phyloP scores from a whole-genome alignment of 2,888 invertebrate species.

The Pseudococcus jackbeardsleyi region DNA sequence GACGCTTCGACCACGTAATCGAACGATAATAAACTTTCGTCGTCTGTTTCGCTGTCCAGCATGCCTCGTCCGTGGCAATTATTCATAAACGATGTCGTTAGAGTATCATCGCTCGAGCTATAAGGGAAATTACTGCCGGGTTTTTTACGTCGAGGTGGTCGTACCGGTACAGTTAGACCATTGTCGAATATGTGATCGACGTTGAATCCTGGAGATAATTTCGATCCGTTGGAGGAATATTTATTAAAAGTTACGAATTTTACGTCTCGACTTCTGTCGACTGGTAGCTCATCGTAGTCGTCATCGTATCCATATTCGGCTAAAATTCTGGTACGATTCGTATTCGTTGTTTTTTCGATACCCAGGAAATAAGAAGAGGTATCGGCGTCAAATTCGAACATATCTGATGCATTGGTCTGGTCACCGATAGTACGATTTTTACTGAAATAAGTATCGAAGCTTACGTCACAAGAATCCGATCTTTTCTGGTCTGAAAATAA shows the following conservation, averaged over 20 bases:
- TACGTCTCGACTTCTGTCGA: background rate
- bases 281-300: background rate
- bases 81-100: slow-evolving; percentile 3
- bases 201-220: background rate
- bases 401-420: background rate
- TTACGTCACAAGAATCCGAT: background rate
- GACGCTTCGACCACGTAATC: slow-evolving; percentile 53
- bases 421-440: background rate
- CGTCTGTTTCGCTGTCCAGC: slow-evolving; percentile 56
- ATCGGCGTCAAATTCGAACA: background rate
- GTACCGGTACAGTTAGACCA: slow-evolving; percentile 36
- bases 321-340: background rate
- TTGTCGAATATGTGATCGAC: slow-evolving; percentile 60
- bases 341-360: background rate
- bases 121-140: too few species aligned
- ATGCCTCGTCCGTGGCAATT: slow-evolving; percentile 7
- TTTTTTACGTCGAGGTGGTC: slow-evolving; percentile 34
- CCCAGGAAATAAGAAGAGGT: slow-evolving; percentile 13
- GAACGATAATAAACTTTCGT: slow-evolving; percentile 66
- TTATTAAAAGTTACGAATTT: slow-evolving; percentile 53
- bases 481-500: background rate
- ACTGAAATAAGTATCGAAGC: slow-evolving; percentile 9
- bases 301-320: background rate
- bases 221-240: background rate
- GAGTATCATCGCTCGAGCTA: background rate